Percentiles rank a stretch among this genome's conserved stretches.
Conservation (phyloP, 2,888 invertebrate genomes). For the Drosophila cognata region DNA sequence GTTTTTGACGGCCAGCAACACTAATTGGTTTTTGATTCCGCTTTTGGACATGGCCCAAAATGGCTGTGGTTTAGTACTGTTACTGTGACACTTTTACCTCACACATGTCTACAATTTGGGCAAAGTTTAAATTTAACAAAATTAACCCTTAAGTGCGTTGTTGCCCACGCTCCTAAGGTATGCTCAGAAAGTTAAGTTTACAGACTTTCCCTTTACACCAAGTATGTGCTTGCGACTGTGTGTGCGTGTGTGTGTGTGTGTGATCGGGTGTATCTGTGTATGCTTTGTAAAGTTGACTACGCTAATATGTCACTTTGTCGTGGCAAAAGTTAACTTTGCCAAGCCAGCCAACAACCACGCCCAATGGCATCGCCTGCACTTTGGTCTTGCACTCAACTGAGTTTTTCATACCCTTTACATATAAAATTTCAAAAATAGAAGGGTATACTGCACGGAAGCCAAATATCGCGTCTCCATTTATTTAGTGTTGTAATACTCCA, state of each 20-base stretch:
- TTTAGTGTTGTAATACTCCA: neutral
- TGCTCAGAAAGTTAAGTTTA: slow-evolving; percentile 50
- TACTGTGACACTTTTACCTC: slow-evolving; percentile 11
- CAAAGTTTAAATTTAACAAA: slow-evolving; percentile 66
- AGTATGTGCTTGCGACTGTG: neutral
- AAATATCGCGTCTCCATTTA: neutral
- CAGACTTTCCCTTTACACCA: slow-evolving; percentile 1
- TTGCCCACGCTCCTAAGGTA: slow-evolving; percentile 44
- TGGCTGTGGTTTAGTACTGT: slow-evolving; percentile 18
- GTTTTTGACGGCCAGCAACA: slow-evolving; percentile 50
- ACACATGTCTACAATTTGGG: slow-evolving; percentile 42
- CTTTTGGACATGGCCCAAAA: slow-evolving; percentile 33
- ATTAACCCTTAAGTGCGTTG: slow-evolving; percentile 73
- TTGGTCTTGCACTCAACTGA: slow-evolving; percentile 67
- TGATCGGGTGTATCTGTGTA: slow-evolving; percentile 18
- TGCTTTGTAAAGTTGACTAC: slow-evolving; percentile 76
- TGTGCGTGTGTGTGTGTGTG: neutral
- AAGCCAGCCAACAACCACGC: slow-evolving; percentile 56
- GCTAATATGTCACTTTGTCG: slow-evolving; percentile 79
- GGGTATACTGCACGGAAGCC: neutral
- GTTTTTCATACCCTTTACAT: slow-evolving; percentile 46
- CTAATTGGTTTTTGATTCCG: slow-evolving; percentile 77
- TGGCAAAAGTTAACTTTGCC: slow-evolving; percentile 78
- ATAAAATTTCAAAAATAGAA: neutral
- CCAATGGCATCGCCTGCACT: slow-evolving; percentile 65